Evolutionary conservation across 2,888 invertebrate genomes (phyloP).

Genomic region (Orchesella flavescens): DNA sequence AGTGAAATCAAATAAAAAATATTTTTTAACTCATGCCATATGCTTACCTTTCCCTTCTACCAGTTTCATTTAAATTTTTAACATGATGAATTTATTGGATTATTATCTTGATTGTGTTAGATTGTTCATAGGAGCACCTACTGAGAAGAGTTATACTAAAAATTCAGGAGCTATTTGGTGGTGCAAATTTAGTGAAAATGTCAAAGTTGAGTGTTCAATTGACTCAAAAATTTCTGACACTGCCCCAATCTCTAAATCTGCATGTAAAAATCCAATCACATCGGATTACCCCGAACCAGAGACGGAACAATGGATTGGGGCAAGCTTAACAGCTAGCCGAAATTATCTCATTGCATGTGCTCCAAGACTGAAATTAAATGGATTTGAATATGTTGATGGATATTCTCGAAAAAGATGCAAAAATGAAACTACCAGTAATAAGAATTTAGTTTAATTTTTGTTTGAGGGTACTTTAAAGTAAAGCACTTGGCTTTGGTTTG

Average conservation of each 20-base stretch:
- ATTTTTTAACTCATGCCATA: no score
- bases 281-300: background rate
- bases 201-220: background rate
- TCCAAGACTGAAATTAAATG: slow-evolving; percentile 24
- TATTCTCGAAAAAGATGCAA: no score
- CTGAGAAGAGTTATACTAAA: background rate
- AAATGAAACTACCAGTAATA: no score
- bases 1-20: background rate
- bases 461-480: no score
- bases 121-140: slow-evolving; percentile 53
- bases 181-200: background rate
- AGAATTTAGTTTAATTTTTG: no score
- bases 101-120: background rate
- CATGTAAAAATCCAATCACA: background rate
- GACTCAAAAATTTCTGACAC: background rate
- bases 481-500: no score
- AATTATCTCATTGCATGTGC: background rate
- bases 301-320: slow-evolving; percentile 29
- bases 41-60: background rate
- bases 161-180: slow-evolving; percentile 52
- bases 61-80: background rate
- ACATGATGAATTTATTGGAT: background rate
- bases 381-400: background rate
- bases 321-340: background rate
- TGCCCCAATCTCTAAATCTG: no score